Conservation (phyloP, 2,113 vertebrate species). For the Kobus ellipsiprymnus region DNA sequence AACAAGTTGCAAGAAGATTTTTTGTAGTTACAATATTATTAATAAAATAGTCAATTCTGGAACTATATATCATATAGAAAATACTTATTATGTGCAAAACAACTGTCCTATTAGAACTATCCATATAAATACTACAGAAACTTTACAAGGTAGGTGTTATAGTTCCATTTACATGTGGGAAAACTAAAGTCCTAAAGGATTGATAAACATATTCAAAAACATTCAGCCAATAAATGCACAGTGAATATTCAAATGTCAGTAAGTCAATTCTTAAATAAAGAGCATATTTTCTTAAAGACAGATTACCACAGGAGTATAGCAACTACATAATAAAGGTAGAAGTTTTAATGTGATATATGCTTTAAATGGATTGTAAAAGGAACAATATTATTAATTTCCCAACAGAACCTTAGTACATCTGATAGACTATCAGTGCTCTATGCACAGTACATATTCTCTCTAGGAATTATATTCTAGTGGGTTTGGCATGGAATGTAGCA, state of each 20-base stretch:
- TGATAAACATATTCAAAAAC: background rate
- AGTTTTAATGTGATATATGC: background rate
- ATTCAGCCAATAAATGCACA: background rate
- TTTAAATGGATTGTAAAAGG: background rate
- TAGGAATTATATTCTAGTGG: background rate
- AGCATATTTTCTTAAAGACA: background rate
- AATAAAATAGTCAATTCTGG: background rate
- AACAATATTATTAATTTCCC: background rate
- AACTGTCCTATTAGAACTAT: background rate
- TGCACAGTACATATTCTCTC: background rate
- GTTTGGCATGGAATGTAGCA: background rate
- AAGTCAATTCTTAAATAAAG: background rate
- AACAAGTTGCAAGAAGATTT: background rate
- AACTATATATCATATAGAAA: background rate
- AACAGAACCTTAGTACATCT: background rate
- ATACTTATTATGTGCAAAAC: background rate
- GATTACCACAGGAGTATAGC: background rate
- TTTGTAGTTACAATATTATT: background rate
- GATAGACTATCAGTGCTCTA: background rate
- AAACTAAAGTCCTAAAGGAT: background rate
- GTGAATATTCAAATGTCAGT: background rate
- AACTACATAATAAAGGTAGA: background rate
- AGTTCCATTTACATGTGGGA: background rate
- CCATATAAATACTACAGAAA: background rate
- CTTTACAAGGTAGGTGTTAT: background rate